Percentiles rank a stretch among this genome's conserved stretches.
These are phyloP conservation scores for Myotis planiceps DNA, from an alignment of 2,797 vertebrate species.

Conservation along the genomic window DNA sequence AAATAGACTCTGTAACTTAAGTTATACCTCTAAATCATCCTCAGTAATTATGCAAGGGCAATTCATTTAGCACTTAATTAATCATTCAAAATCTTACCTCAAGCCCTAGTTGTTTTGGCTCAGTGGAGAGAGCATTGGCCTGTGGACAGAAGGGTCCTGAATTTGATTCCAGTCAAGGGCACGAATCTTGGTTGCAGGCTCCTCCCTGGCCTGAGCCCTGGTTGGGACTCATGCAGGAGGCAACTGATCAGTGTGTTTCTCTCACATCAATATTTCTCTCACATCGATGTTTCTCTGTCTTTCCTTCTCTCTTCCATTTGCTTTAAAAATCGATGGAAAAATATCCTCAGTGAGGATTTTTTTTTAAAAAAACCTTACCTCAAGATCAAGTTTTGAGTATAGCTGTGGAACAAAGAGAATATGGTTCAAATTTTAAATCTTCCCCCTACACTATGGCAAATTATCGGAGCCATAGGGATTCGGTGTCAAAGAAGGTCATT, in stretches of 20 bases:
- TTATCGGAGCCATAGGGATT: neutral
- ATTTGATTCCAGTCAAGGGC: too few species aligned
- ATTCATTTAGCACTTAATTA: slow-evolving; percentile 35
- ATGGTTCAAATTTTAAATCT: slow-evolving; percentile 20
- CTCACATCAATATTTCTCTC: too few species aligned
- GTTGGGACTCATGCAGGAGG: too few species aligned
- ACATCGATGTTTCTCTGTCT: too few species aligned
- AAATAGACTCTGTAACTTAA: slow-evolving; percentile 42
- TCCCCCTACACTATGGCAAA: neutral
- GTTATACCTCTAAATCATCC: neutral
- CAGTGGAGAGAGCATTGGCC: too few species aligned
- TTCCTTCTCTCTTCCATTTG: too few species aligned
- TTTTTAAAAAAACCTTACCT: slow-evolving; percentile 2
- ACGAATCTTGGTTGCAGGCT: too few species aligned
- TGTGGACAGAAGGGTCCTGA: too few species aligned
- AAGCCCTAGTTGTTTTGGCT: neutral
- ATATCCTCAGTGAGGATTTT: too few species aligned
- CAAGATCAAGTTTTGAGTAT: neutral
- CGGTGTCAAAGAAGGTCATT: slow-evolving; percentile 14
- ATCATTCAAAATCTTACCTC: slow-evolving; percentile 52
- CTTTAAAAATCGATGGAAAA: too few species aligned
- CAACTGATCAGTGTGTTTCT: too few species aligned
- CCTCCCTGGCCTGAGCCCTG: too few species aligned
- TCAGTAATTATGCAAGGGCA: neutral
- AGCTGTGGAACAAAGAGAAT: slow-evolving; percentile 22